Evolutionary conservation across 2,113 vertebrate species (phyloP), one percentile per base, ranked within the genome.

Genomic region (Laticauda colubrina): DNA sequence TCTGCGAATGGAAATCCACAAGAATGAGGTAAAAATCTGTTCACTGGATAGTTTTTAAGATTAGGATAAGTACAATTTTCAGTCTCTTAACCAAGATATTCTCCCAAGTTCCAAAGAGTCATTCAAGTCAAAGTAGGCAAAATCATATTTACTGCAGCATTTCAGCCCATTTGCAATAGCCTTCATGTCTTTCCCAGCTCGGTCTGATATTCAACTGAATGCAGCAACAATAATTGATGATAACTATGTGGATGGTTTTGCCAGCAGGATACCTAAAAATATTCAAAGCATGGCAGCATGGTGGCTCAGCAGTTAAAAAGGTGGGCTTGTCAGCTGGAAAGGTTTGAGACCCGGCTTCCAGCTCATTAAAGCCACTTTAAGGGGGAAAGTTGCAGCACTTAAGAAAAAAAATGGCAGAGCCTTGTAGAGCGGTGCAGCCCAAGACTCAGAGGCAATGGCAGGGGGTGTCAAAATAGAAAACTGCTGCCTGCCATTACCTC

Each of bases 1-100:
- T 93, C 98, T 99, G 51, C 98, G 99, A 90, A 98, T 99, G 34
- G 99, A 99, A 97, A 99, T 99, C 95, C 99, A 99, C 96, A 99
- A 99, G 96, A 99, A 99, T 94, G 99, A 99, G 99, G 99, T 99
- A 96, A 93, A 87, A 61, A 43, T 94, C 90, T 96, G 26, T 20
- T 94, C 23, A 24, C 95, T 94, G 10, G 86, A 55, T 94, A 93
- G 95, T 87, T 45, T 53, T 53, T 88, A 59, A 51, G 91, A 92
- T 26, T 0, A 89, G 24, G 55, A 9, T 9, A 59, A 11, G 39
- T n/a, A 9, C 14, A 45, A 1, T 56, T 92, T 69, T 55, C 15
- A 69, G 5, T 1, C 8, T 24, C 55, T 11, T 91, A 59, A 11
- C 20, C 48, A 26, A 89, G 75, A 48, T 51, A 69, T 88, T 85